Conservation (phyloP, 2,797 vertebrate species). For the Sebastes steindachneri region DNA sequence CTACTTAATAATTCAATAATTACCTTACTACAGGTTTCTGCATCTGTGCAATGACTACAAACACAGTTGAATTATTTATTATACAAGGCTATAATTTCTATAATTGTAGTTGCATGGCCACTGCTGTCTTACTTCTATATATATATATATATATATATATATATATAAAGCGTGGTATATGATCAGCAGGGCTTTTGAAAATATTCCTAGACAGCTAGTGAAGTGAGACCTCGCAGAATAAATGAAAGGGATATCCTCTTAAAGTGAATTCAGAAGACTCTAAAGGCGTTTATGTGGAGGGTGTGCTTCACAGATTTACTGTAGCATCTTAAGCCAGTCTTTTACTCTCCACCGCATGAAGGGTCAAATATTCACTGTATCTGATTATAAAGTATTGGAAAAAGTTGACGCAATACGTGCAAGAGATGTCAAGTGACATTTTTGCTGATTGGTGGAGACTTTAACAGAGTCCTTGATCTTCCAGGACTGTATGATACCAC, state of each 20-base stretch:
- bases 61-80: neutral
- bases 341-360: conserved; percentile 54
- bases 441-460: conserved; percentile 13
- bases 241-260: conserved; percentile 23
- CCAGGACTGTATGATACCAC: neutral
- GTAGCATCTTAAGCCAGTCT: conserved; percentile 43
- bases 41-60: neutral
- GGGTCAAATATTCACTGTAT: conserved; percentile 52
- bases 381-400: conserved; percentile 51
- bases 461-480: conserved; percentile 16
- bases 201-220: conserved; percentile 28
- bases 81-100: neutral
- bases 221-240: conserved; percentile 45
- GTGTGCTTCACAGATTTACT: conserved; percentile 57
- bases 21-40: neutral
- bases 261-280: conserved; percentile 18
- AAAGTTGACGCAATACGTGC: conserved; percentile 54
- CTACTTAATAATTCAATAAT: neutral
- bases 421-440: conserved; percentile 47
- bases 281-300: conserved; percentile 36
- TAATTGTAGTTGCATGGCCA: neutral
- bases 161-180: neutral
- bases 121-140: neutral
- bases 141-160: neutral
- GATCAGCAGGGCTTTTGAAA: conserved; percentile 29